A percentile compares a stretch with the other conserved stretches of the same genome.
Conservation (phyloP, 2,113 vertebrate species). For the Hippocampus mohnikei region DNA sequence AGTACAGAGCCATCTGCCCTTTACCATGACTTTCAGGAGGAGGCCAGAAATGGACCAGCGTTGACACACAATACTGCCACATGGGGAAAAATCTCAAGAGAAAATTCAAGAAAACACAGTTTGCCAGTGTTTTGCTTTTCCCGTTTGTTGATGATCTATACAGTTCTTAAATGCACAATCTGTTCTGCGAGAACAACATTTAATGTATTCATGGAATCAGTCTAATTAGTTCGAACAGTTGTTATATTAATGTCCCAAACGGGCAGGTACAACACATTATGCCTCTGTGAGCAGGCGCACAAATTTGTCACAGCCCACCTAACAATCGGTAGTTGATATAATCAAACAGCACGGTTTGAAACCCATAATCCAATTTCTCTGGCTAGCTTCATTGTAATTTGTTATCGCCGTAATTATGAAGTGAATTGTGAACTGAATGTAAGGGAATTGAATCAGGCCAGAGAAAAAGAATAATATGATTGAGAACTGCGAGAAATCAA, state of each 20-base stretch:
- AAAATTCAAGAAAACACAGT: constrained; percentile 10
- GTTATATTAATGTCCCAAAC: constrained; percentile 49
- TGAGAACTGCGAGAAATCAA: constrained; percentile 67
- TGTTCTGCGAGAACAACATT: constrained; percentile 23
- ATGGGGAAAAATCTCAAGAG: constrained; percentile 21
- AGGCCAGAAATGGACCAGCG: constrained; percentile 43
- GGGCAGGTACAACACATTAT: constrained; percentile 44
- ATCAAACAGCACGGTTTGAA: constrained; percentile 63
- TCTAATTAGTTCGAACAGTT: constrained; percentile 54
- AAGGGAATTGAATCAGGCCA: constrained; percentile 62
- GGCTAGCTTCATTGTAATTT: constrained; percentile 65
- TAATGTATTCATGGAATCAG: constrained; percentile 52
- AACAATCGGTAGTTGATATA: constrained; percentile 63
- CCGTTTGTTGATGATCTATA: constrained; percentile 10
- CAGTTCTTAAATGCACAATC: constrained; percentile 23
- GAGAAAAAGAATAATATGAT: constrained; percentile 67
- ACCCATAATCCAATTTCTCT: constrained; percentile 65
- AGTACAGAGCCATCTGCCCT: constrained; percentile 67
- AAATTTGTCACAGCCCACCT: constrained; percentile 53
- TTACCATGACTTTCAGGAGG: constrained; percentile 62
- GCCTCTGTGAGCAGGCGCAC: constrained; percentile 36
- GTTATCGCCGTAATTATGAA: constrained; percentile 65
- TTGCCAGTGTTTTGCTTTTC: not conserved
- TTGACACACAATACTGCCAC: constrained; percentile 41
- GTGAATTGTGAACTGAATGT: constrained; percentile 65